phyloP scores from a whole-genome alignment of 2,113 vertebrate species.

The Chaetodon trifascialis region DNA sequence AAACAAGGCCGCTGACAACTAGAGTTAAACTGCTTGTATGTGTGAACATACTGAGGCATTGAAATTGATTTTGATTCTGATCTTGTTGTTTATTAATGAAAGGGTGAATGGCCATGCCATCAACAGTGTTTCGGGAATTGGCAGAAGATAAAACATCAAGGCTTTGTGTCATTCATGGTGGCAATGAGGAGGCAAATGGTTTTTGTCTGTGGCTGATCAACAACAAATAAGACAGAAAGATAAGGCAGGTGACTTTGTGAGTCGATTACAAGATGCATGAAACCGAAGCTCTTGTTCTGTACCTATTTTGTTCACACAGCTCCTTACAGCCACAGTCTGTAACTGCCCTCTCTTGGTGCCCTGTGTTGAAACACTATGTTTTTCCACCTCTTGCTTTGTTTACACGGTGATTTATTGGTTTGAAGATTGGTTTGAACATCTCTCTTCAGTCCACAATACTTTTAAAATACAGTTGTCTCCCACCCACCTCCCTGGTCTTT shows the following conservation, averaged over 20 bases:
- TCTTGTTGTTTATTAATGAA: background rate
- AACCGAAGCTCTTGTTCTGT: slow-evolving; percentile 29
- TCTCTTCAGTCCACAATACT: slow-evolving; percentile 27
- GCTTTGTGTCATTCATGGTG: background rate
- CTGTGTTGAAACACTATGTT: slow-evolving; percentile 11
- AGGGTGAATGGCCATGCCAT: background rate
- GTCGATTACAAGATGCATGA: slow-evolving; percentile 26
- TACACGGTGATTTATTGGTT: slow-evolving; percentile 54
- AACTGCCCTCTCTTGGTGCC: slow-evolving; percentile 51
- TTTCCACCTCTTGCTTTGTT: slow-evolving; percentile 39
- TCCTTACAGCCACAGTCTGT: slow-evolving; percentile 17
- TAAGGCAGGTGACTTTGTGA: slow-evolving; percentile 33
- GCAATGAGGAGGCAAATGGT: background rate
- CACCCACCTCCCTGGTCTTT: background rate
- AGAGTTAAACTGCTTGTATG: background rate
- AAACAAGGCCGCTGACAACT: background rate
- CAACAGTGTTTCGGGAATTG: background rate
- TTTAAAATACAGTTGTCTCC: slow-evolving; percentile 41
- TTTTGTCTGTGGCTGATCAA: slow-evolving; percentile 24
- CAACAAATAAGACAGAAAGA: slow-evolving; percentile 25
- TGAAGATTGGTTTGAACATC: slow-evolving; percentile 45
- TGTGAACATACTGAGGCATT: background rate
- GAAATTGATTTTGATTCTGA: background rate
- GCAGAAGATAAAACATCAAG: slow-evolving; percentile 14
- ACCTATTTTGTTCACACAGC: slow-evolving; percentile 38